Evolutionary conservation across 2,113 vertebrate genomes (phyloP).

Genomic region (Elephantulus edwardii): DNA sequence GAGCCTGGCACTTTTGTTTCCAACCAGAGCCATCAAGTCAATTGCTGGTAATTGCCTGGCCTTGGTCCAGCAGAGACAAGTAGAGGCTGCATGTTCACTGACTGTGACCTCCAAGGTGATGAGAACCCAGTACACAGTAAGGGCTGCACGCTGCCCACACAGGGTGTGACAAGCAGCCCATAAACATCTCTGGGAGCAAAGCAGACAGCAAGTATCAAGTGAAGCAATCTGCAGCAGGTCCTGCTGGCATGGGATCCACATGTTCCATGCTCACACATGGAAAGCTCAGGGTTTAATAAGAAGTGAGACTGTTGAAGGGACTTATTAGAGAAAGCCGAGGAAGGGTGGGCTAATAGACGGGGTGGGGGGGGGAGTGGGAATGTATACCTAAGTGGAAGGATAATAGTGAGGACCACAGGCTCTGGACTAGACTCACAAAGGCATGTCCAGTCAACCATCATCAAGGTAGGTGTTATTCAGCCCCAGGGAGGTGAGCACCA

Average conservation of each 20-base stretch:
- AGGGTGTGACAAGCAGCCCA: conserved; percentile 44
- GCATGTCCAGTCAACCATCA: not conserved
- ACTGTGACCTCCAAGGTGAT: conserved; percentile 73
- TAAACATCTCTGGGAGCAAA: conserved; percentile 15
- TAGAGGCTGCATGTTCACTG: conserved; percentile 83
- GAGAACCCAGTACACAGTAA: conserved; percentile 77
- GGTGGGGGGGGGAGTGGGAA: fast-evolving
- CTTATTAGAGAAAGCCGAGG: not conserved
- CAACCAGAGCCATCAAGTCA: conserved; percentile 77
- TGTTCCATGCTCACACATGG: fast-evolving
- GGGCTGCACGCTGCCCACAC: conserved; percentile 77
- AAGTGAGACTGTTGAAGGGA: not conserved
- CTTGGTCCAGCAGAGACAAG: conserved; percentile 79
- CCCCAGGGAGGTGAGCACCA: not conserved
- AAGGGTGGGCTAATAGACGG: not conserved
- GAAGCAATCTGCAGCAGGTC: conserved; percentile 27
- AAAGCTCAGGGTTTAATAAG: not conserved
- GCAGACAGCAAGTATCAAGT: not conserved
- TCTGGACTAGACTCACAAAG: not conserved
- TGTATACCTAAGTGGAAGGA: not conserved
- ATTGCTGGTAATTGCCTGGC: conserved; percentile 83
- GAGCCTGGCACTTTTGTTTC: not conserved
- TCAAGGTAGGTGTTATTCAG: not conserved
- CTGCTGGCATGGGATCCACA: not conserved
- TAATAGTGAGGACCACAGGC: not conserved